These are phyloP conservation scores for Spondyliosoma cantharus DNA, from an alignment of 2,797 vertebrate species.

Conservation along the genomic window DNA sequence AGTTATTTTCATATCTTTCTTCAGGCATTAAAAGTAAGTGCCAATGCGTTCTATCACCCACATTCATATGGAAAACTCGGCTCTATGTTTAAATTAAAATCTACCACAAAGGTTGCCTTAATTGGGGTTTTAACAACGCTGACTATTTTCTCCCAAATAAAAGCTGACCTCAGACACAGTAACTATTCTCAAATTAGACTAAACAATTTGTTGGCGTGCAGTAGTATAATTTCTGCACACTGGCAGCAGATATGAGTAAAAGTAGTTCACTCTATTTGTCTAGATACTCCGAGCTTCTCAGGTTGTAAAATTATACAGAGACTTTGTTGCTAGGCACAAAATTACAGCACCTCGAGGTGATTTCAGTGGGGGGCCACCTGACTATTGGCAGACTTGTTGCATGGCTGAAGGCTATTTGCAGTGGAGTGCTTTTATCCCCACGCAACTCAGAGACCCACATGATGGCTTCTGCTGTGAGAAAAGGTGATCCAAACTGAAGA, in stretches of 20 bases:
- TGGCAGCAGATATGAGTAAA: conserved; percentile 47
- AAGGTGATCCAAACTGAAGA: conserved; percentile 41
- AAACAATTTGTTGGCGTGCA: conserved; percentile 51
- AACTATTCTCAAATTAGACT: conserved; percentile 59
- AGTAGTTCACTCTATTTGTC: conserved; percentile 25
- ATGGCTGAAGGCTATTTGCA: conserved; percentile 40
- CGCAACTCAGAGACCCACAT: conserved; percentile 52
- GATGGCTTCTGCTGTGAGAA: conserved; percentile 48
- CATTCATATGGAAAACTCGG: conserved; percentile 51
- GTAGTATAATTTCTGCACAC: conserved; percentile 29
- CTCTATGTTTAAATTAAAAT: conserved; percentile 52
- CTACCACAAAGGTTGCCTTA: conserved; percentile 60
- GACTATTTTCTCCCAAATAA: conserved; percentile 68
- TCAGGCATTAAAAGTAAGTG: conserved; percentile 33
- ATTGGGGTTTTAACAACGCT: conserved; percentile 64
- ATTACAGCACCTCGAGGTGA: conserved; percentile 49
- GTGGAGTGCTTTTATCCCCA: conserved; percentile 30
- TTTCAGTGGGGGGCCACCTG: conserved; percentile 39
- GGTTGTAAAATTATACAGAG: conserved; percentile 45
- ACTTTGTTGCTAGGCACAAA: conserved; percentile 43
- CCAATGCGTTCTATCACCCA: conserved; percentile 19
- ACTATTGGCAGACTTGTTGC: conserved; percentile 40
- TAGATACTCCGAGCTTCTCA: conserved; percentile 28
- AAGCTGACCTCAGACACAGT: conserved; percentile 69
- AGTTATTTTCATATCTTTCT: conserved; percentile 10